Base-by-base conservation (phyloP, 2,888 invertebrate species). In the Reticulitermes lucifugus region DNA sequence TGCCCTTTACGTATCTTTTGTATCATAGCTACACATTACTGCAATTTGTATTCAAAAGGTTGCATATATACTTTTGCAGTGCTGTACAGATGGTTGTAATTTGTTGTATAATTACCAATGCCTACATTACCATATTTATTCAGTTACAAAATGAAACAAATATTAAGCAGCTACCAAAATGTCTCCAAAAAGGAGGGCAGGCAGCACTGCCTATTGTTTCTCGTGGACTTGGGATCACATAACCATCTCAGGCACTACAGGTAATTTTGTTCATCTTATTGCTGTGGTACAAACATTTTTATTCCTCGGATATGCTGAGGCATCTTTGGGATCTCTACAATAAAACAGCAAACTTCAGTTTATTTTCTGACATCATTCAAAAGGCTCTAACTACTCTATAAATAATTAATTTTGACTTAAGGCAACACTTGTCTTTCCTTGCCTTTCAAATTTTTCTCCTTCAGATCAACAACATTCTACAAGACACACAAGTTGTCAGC, bases 211-310 rank as follows among this genome's bases (percentile, higher is more conserved):
- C 79, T 79, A 79, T 51, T 79, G 79, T 79, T 79, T 79, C 79
- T 51, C 43, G 25, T 51, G n/a, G 51, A 51, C 51, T 79, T 51
- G 51, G 79, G 79, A 79, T 51, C 79, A 51, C 55, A 43, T 79
- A 41, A 80, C 71, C 35, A 35, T 86, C 83, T 87, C 86, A 87
- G 87, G 87, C 87, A 87, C 87, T 87, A 87, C 87, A 87, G 87
- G 87, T 87, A 87, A 73, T 51, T 81, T 70, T 60, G 65, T 82
- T 82, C 55, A n/a, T 86, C 79, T 83, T 87, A 86, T 86, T 87
- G 84, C 85, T 85, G 80, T 87, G 84, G 77, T 87, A 85, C 83
- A 85, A 85, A 79, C 70, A 51, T 81, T 84, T 81, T 60, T 60
- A 21, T 55, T 59, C 5, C 14, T 55, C 18, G 55, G 75, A 77